Percentiles rank a stretch among this genome's conserved stretches.
phyloP scores from a whole-genome alignment of 2,113 vertebrate species.

The Centropus bengalensis region DNA sequence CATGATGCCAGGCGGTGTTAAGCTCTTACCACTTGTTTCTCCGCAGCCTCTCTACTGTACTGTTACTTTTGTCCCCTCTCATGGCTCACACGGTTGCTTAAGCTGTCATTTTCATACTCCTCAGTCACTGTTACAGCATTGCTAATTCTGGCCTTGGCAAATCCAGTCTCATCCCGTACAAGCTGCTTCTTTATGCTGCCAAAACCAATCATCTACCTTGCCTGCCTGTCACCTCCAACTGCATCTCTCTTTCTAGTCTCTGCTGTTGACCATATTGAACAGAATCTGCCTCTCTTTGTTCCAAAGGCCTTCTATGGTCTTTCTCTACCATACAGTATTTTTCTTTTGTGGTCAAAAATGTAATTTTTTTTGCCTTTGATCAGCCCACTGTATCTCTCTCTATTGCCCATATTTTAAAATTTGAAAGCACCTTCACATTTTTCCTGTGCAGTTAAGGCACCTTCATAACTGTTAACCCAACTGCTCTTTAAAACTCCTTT shows the following conservation, averaged over 20 bases:
- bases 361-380: background rate
- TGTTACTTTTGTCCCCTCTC: background rate
- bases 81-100: background rate
- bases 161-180: background rate
- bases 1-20: fast-evolving
- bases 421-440: fast-evolving
- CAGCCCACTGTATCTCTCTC: background rate
- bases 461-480: background rate
- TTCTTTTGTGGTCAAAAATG: background rate
- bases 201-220: background rate
- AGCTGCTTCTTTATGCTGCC: fast-evolving
- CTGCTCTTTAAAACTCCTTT: background rate
- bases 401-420: background rate
- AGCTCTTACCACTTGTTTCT: background rate
- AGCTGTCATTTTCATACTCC: background rate
- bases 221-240: fast-evolving
- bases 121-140: background rate
- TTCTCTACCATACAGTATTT: background rate
- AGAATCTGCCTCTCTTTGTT: background rate
- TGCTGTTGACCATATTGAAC: background rate
- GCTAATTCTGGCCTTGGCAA: background rate
- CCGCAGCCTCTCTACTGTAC: background rate
- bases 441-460: background rate
- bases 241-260: background rate
- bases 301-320: background rate